phyloP scores from a whole-genome alignment of 1,140 invertebrate genomes.

The Piezodorus guildinii region DNA sequence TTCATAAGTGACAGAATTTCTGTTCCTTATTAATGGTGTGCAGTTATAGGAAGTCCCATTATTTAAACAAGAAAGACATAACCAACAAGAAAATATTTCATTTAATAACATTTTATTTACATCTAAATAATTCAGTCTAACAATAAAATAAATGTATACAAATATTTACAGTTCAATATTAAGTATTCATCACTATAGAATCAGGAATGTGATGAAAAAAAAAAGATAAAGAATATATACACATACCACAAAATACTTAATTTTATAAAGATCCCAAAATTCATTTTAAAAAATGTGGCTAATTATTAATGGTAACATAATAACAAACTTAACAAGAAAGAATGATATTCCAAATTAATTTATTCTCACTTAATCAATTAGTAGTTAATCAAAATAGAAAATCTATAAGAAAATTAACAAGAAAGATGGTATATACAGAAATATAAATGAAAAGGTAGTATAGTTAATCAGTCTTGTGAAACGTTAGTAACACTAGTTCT shows the following conservation, averaged over 20 bases:
- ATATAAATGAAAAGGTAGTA: background rate
- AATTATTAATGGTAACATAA: background rate
- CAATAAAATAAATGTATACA: background rate
- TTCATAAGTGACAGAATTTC: too few species aligned
- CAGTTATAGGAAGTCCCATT: too few species aligned
- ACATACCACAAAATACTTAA: background rate
- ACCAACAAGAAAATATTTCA: too few species aligned
- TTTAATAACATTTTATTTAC: background rate
- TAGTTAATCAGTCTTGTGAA: background rate
- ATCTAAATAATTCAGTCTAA: constrained; percentile 2
- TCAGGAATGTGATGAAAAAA: background rate
- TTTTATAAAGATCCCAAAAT: background rate
- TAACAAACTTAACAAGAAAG: background rate
- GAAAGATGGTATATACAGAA: background rate
- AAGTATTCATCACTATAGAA: background rate
- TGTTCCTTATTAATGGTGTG: too few species aligned
- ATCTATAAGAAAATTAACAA: background rate
- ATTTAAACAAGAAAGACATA: too few species aligned
- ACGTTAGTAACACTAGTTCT: background rate
- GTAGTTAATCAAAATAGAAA: background rate
- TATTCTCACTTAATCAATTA: background rate
- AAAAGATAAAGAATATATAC: background rate
- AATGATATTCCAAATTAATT: background rate
- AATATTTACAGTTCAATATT: background rate
- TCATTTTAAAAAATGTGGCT: background rate